Conservation (phyloP, 2,797 vertebrate species). For the Lutra lutra region DNA sequence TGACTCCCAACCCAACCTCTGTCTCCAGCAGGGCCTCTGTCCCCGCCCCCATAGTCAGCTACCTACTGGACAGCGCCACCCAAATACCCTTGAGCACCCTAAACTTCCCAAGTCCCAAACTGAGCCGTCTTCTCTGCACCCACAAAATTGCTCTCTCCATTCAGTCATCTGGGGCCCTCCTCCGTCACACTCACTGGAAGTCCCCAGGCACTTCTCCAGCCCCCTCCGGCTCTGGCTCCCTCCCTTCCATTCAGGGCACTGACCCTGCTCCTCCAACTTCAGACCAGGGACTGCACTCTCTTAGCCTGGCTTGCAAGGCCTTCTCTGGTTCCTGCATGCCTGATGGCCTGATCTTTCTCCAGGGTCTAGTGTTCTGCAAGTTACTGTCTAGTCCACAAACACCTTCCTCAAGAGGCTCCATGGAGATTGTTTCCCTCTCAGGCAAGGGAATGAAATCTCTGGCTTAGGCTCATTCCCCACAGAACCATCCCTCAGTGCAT, state of each 20-base stretch:
- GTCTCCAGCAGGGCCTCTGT: neutral
- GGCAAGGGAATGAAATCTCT: neutral
- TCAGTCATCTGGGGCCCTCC: neutral
- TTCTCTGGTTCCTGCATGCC: neutral
- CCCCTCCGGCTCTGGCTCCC: neutral
- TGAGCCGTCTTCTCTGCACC: neutral
- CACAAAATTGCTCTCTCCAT: neutral
- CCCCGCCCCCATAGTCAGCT: rapidly evolving
- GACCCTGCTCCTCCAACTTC: neutral
- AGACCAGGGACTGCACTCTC: neutral
- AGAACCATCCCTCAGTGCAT: neutral
- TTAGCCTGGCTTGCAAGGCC: neutral
- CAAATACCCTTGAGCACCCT: neutral
- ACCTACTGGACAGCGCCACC: neutral
- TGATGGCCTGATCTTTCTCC: neutral
- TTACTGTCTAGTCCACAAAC: neutral
- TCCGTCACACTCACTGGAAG: no score
- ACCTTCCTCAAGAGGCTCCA: neutral
- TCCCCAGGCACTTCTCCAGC: neutral
- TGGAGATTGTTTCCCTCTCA: neutral
- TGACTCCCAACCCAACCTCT: neutral
- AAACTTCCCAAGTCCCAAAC: neutral
- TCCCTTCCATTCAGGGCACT: neutral
- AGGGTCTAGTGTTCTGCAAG: neutral
- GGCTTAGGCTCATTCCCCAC: neutral